Base-by-base conservation (phyloP, 92 coral and sea anemone species). In the Virgularia gustaviana region DNA sequence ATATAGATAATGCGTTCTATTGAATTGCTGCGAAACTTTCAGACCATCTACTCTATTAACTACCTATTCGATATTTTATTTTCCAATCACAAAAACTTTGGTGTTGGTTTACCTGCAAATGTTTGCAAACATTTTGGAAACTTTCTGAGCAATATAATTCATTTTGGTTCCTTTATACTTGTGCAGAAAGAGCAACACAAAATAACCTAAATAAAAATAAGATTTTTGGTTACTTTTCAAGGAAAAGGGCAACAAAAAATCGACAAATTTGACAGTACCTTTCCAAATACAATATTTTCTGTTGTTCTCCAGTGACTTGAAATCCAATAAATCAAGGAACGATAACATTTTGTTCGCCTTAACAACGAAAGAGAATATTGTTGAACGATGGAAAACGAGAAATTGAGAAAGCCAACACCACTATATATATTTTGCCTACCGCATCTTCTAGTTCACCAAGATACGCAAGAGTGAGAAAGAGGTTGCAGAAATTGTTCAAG, bases 341-440 rank as follows among this genome's bases (percentile, higher is more conserved):
- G 92, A 88, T 39, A 91, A 84, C 98, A 92, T 89, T 77, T 92
- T 89, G 79, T 88, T 85, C 15, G 98, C 89, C 98, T 92, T 77
- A n/a, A 30, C 42, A 18, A 34, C 1, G 62, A 4, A 23, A 22
- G 22, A 70, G 23, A 30, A n/a, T 29, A 76, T 36, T 28, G 39
- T 22, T 16, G 3, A 4, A 36, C 0, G 51, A 1, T 15, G 0
- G 31, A 54, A 16, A 19, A 39, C 45, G 71, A 10, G 22, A 37
- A 27, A 71, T 27, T 1, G 41, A 8, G 28, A 10, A 53, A 8
- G 57, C 15, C 1, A 23, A 4, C 6, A 4, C 29, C 20, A 15
- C n/a, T 24, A 52, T 49, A 3, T 51, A 10, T 51, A 9, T 29
- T 16, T 4, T 43, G 56, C 94, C 54, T 82, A 94, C 99, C 85